Conservation (phyloP, 2,888 invertebrate genomes). For the Campoletis raptor region DNA sequence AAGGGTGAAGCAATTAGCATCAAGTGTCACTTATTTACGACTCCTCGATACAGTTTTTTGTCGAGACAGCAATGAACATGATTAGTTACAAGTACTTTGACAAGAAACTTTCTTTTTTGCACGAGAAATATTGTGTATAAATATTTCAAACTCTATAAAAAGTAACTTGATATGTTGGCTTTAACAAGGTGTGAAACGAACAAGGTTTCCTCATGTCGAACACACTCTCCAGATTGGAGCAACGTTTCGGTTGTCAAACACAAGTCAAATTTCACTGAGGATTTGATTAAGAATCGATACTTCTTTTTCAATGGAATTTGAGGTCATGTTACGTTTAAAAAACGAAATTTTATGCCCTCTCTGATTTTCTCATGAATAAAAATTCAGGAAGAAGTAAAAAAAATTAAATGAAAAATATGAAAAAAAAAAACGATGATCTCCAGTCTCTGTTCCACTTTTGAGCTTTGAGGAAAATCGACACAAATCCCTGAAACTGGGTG, state of each 20-base stretch:
- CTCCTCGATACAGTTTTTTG: background rate
- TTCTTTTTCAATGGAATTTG: constrained; percentile 36
- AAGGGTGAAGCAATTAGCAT: background rate
- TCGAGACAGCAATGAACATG: background rate
- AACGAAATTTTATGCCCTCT: background rate
- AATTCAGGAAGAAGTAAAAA: background rate
- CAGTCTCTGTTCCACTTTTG: constrained; percentile 16
- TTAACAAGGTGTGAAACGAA: constrained; percentile 42
- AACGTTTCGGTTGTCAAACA: background rate
- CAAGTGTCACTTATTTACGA: background rate
- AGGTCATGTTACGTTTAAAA: background rate
- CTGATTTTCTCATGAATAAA: background rate
- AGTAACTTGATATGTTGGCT: constrained; percentile 15
- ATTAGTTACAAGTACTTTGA: constrained; percentile 3
- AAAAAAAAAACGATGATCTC: constrained; percentile 55
- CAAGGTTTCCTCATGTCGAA: constrained; percentile 18
- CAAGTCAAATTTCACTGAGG: constrained; percentile 5
- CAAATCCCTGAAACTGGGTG: constrained; percentile 63
- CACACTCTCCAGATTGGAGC: background rate
- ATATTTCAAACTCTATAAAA: background rate
- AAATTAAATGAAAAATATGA: background rate
- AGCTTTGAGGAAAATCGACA: constrained; percentile 30
- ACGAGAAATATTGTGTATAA: background rate
- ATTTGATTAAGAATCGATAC: constrained; percentile 43
- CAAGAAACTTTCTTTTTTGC: constrained; percentile 1